Evolutionary conservation across 2,113 vertebrate species (phyloP).

Genomic region (Stigmatopora nigra): DNA sequence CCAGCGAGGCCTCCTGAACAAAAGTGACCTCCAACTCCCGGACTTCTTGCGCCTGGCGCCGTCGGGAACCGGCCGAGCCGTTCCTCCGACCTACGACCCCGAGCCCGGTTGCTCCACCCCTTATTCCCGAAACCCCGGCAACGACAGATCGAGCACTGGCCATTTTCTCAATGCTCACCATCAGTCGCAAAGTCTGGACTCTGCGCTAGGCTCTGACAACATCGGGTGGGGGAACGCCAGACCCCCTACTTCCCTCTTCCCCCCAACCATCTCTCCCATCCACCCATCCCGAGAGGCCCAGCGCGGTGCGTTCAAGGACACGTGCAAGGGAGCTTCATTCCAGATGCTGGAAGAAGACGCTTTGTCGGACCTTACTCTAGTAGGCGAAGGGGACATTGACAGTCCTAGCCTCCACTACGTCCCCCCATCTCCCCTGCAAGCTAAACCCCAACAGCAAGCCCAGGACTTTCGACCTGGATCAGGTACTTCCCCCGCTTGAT

Average conservation of each 20-base stretch:
- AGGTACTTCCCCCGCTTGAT: constrained; percentile 83
- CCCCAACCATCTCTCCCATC: constrained; percentile 68
- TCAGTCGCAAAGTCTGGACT: constrained; percentile 70
- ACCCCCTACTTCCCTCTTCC: constrained; percentile 61
- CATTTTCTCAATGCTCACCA: constrained; percentile 58
- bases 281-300: constrained; percentile 31
- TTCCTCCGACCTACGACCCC: constrained; percentile 21
- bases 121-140: constrained; percentile 51
- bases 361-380: constrained; percentile 82
- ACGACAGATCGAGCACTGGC: constrained; percentile 32
- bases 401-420: constrained; percentile 87
- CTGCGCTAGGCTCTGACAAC: constrained; percentile 55
- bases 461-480: constrained; percentile 75
- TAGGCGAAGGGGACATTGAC: constrained; percentile 86
- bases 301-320: constrained; percentile 40
- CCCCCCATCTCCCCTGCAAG: constrained; percentile 68
- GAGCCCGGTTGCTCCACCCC: constrained; percentile 69
- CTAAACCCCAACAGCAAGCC: constrained; percentile 67
- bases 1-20: constrained; percentile 96
- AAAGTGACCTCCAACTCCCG: constrained; percentile 89
- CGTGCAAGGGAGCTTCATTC: constrained; percentile 59
- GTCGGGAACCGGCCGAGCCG: constrained; percentile 27
- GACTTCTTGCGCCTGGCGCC: constrained; percentile 85
- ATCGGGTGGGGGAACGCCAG: constrained; percentile 54
- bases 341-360: constrained; percentile 84